Base-by-base conservation (phyloP, 2,888 invertebrate genomes). In the Dolomedes plantarius region DNA sequence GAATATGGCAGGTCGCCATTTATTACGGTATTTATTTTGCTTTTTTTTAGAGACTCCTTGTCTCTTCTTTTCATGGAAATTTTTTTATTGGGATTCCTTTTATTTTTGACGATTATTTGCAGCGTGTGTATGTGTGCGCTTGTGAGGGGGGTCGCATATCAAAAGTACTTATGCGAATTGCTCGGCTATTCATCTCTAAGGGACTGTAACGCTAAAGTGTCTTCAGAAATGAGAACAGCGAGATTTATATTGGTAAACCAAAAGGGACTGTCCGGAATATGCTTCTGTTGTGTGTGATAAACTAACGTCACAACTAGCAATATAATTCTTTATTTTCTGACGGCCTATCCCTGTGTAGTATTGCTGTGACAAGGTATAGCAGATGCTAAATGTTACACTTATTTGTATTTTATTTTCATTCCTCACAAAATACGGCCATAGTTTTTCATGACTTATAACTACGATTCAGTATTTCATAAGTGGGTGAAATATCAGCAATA, bases 1-100 rank as follows among this genome's bases (percentile, higher is more conserved):
- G 86, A 86, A 78, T 78, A 74, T 79, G 86, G 79, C 86, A 86
- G 86, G 74, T 67, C 62, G 68, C 79, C 86, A 86, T 86, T 86
- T 79, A 86, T 86, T 79, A 86, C 75, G 69, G 75, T 74, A 79
- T 79, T 77, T 85, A 77, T 85, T 69, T 67, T 50, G 32, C 31
- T 75, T 68, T 23, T 72, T 72, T 74, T 73, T 67, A 5, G 27
- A 36, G 39, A 28, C 32, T 71, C 64, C 68, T 73, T 68, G 65
- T 56, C 46, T 73, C 31, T 67, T 79, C 50, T 16, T 65, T 64
- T 39, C n/a, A n/a, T 67, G 11, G 11, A 36, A 28, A 65, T 67
- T 27, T 65, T 79, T 74, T 81, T 75, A 75, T 75, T 75, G 69
- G 69, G 62, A 69, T 75, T 81, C 56, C 36, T 36, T 39, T 36